Base-by-base conservation (phyloP, 2,797 vertebrate genomes). In the Gobio occitaniae region DNA sequence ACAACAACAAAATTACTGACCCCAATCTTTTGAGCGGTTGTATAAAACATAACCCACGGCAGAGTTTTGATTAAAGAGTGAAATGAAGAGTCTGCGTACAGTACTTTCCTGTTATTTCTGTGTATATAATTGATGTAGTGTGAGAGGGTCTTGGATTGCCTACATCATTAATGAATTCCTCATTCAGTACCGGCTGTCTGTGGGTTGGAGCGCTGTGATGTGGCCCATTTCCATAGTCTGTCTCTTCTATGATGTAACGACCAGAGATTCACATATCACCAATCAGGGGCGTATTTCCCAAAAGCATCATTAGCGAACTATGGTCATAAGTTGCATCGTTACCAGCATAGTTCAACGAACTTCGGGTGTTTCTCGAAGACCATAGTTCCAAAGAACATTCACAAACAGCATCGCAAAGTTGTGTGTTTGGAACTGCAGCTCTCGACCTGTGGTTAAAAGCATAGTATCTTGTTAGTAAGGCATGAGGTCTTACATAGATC, bases 91-190 rank as follows among this genome's bases (percentile, higher is more conserved):
- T 32, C 17, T 72, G n/a, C 75, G 36, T 56, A 21, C 19, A 59
- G 21, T 59, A 13, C 59, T 15, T 52, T 4, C 29, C 13, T 81
- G 77, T 83, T 69, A 71, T 78, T 84, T 84, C 72, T 79, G 59
- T 61, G 38, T 86, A 59, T 76, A 84, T 86, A 82, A 86, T 81
- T 87, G 65, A 86, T 82, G 65, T n/a, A 63, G 38, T 82, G 69
- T 80, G 77, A 80, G 65, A 83, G 83, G 63, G 65, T 84, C 63
- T 44, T 80, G 65, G 47, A 52, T 83, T 87, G 84, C 86, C 82
- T 52, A 71, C 19, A 72, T 71, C 32, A 61, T 50, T 41, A 80
- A 84, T 86, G 12, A 86, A 87, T 89, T 70, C 86, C 84, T 89
- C 2, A 89, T 83, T 70, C 19, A 25, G 48, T 41, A 69, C 56